phyloP scores from a whole-genome alignment of 1,140 invertebrate species.

The Cotesia chilonis region DNA sequence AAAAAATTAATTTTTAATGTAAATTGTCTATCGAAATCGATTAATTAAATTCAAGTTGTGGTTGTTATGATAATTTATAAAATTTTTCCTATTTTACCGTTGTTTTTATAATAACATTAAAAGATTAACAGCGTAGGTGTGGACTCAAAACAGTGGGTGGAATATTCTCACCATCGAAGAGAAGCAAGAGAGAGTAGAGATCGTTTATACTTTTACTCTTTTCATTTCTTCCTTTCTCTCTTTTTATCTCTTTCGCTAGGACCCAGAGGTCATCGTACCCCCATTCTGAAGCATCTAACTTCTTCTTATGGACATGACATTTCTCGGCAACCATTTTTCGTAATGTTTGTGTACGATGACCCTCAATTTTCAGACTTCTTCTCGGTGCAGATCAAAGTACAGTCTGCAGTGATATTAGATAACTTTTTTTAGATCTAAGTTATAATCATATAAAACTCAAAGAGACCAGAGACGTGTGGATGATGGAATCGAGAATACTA shows the following conservation, averaged over 20 bases:
- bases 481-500: background rate
- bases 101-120: slow-evolving; percentile 23
- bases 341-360: slow-evolving; percentile 7
- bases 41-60: background rate
- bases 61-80: slow-evolving; percentile 5
- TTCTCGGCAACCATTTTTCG: slow-evolving; percentile 37
- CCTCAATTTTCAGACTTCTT: slow-evolving; percentile 8
- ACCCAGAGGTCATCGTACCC: slow-evolving; percentile 37
- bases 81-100: slow-evolving; percentile 17
- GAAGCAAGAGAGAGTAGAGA: slow-evolving; percentile 25
- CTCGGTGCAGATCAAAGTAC: slow-evolving; percentile 36
- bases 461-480: background rate
- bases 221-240: background rate
- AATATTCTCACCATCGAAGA: slow-evolving; percentile 36
- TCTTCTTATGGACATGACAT: slow-evolving; percentile 46
- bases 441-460: background rate
- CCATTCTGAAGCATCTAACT: slow-evolving; percentile 42
- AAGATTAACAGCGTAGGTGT: slow-evolving; percentile 26
- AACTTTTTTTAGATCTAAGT: slow-evolving; percentile 11
- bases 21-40: background rate
- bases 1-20: background rate
- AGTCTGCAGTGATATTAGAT: slow-evolving; percentile 18
- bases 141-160: slow-evolving; percentile 32
- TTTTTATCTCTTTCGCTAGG: slow-evolving; percentile 18
- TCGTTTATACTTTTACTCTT: background rate